Evolutionary conservation across 2,113 vertebrate genomes (phyloP), one percentile per base, ranked within the genome.

Genomic region (Okapia johnstoni): DNA sequence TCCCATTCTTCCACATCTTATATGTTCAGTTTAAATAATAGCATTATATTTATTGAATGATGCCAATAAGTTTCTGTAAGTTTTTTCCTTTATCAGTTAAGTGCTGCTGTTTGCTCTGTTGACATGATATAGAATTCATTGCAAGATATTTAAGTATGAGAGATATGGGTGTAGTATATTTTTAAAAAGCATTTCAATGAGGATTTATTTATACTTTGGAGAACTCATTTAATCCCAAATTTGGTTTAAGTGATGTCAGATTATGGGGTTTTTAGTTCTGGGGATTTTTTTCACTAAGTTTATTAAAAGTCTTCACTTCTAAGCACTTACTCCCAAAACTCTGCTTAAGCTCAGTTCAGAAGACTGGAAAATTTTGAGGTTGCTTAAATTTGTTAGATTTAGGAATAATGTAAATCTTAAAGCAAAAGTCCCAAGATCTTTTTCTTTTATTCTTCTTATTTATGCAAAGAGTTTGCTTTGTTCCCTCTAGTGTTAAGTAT

Each of bases 151-250:
- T 40, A 73, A 88, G 10, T 33, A 77, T 79, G 83, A n/a, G 40
- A 80, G 21, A 86, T 33, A n/a, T 73, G 43, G 2, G 6, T 73
- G 1, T 54, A 13, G 12, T 55, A 14, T 89, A 25, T 86, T 95
- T 86, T 96, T 43, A 52, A 88, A 57, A 88, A 54, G 36, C 88
- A 96, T 61, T 86, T 97, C 28, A 54, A 3, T 92, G 86, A 95
- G 23, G 57, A 86, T 15, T 91, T 70, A 84, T 12, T 94, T 94
- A 50, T 73, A 70, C 23, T 97, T 61, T 88, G 25, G 50, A 9
- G 25, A 97, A 26, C 40, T 76, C 12, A 14, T 89, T 60, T 85
- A 46, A 48, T 36, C 11, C 33, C 14, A 70, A 16, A 60, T 79
- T 95, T 93, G 12, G 4, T 85, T 36, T 85, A 55, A 76, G 13